A percentile compares a stretch with the other conserved stretches of the same genome.
These are phyloP conservation scores for Chymomyza amoena DNA, from an alignment of 2,888 invertebrate genomes.

Conservation along the genomic window DNA sequence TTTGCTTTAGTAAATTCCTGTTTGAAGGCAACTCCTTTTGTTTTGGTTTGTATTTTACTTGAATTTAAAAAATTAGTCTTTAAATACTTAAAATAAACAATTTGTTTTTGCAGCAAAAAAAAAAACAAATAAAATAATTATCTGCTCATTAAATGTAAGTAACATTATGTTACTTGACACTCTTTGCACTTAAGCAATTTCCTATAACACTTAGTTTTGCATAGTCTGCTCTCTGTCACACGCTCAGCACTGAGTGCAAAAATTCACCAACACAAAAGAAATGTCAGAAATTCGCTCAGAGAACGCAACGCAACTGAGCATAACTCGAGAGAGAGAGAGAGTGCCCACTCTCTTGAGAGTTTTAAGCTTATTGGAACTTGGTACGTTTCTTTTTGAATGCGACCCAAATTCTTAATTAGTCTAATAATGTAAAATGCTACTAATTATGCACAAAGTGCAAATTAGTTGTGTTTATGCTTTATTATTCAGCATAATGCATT, in stretches of 20 bases:
- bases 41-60: not conserved
- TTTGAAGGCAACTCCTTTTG: too few species aligned
- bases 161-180: not conserved
- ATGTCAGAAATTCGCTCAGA: not conserved
- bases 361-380: not conserved
- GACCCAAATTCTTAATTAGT: not conserved
- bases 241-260: not conserved
- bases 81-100: not conserved
- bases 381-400: not conserved
- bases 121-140: not conserved
- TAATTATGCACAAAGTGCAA: not conserved
- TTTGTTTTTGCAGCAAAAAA: not conserved
- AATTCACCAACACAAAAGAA: not conserved
- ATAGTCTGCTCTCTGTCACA: not conserved
- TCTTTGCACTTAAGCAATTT: not conserved
- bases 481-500: not conserved
- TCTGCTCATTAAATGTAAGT: not conserved
- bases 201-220: not conserved
- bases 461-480: not conserved
- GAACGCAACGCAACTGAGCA: not conserved
- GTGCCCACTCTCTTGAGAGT: not conserved
- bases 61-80: not conserved
- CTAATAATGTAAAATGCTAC: not conserved
- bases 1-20: too few species aligned
- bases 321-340: too few species aligned